Percentiles rank a stretch among this genome's conserved stretches.
Conservation (phyloP, 1,140 invertebrate species). For the Plectrocnemia conspersa region DNA sequence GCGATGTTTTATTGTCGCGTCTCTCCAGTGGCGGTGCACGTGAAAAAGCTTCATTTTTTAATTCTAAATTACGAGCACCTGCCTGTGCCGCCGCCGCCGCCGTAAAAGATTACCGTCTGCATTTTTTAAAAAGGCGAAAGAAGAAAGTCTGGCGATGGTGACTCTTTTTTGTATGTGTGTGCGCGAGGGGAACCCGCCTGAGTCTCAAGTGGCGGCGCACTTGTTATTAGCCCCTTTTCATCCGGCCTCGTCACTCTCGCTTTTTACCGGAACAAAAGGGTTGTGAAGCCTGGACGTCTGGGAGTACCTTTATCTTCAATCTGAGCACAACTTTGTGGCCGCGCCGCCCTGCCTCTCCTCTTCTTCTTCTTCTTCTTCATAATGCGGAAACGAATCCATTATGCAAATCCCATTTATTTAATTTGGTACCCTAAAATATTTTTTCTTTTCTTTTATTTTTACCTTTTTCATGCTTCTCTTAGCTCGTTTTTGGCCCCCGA, state of each 20-base stretch:
- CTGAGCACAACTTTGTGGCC: constrained; percentile 2
- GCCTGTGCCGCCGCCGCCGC: constrained; percentile 2
- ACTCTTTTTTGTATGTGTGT: constrained; percentile 10
- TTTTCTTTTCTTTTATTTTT: too few species aligned
- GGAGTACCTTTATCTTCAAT: constrained; percentile 5
- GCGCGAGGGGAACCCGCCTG: too few species aligned
- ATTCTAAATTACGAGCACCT: constrained; percentile 21
- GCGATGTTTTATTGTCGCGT: constrained; percentile 3
- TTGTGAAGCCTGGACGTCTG: constrained; percentile 9
- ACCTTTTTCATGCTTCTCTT: too few species aligned
- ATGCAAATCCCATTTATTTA: constrained; percentile 16
- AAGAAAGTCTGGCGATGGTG: constrained; percentile 11
- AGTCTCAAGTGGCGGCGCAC: constrained; percentile 31
- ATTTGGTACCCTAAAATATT: too few species aligned
- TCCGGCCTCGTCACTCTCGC: constrained; percentile 24
- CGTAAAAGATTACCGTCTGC: constrained; percentile 14
- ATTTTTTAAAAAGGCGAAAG: constrained; percentile 7
- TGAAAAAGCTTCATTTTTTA: constrained; percentile 8
- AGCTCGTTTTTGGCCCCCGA: too few species aligned
- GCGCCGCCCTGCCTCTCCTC: background rate
- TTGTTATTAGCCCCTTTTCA: constrained; percentile 25
- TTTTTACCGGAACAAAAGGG: constrained; percentile 28
- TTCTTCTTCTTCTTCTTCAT: too few species aligned
- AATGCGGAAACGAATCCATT: constrained; percentile 1
- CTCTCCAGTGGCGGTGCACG: background rate